Evolutionary conservation across 1,140 invertebrate genomes (phyloP), one percentile per base, ranked within the genome.

Genomic region (Zophobas morio): DNA sequence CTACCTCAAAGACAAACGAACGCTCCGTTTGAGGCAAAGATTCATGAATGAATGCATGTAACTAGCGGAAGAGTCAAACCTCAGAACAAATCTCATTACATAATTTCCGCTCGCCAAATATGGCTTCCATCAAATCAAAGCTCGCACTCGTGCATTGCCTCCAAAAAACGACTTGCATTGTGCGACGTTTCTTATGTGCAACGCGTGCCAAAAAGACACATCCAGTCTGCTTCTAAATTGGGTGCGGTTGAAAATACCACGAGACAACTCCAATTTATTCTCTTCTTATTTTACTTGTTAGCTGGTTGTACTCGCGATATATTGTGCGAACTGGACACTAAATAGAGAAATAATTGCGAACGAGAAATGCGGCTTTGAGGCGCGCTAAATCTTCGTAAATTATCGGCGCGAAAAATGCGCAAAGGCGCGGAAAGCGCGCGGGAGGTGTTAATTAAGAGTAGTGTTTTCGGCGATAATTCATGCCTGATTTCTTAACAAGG

Each of bases 221-320:
- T 66, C 60, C 37, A 66, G 60, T 66, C 60, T 66, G 60, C 42
- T 66, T 42, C 37, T 66, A 66, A 66, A 66, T 66, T 66, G 60
- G 60, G 60, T 66, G 60, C 60, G 60, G 60, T 42, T 66, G 34
- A 36, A 60, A 66, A 40, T 42, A 66, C 60, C 60, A 42, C 8
- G 60, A 66, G 60, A 66, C 60, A 66, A 66, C 37, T 66, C 60
- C 60, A 32, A 66, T 66, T 66, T 66, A 66, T 66, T 36, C 34
- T 33, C 37, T 60, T 60, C 56, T 60, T 60, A 60, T 60, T 60
- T 66, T 66, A 66, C 60, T 66, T 66, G 60, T 42, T 66, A 42
- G 60, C 37, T 32, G 60, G n/a, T 66, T 42, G 60, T 60, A 60
- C 37, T 60, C 37, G 56, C 60, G 37, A 66, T 66, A 66, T 42